Base-by-base conservation (phyloP, 2,797 vertebrate species). In the Aeoliscus strigatus region DNA sequence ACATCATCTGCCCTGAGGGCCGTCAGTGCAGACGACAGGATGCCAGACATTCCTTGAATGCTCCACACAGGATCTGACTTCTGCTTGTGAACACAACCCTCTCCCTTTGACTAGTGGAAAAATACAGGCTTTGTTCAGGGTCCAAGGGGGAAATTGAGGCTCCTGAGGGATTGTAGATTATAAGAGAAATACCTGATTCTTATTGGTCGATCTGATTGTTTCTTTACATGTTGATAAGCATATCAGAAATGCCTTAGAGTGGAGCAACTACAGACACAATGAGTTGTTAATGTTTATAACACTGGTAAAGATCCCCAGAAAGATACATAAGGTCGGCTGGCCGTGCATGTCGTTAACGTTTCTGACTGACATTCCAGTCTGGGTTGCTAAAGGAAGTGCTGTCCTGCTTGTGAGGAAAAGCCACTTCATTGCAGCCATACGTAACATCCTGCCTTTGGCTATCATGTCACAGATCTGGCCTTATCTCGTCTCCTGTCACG, bases 21-120 rank as follows among this genome's bases (percentile, higher is more conserved):
- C 51, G 63, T 10, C 52, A 10, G 51, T 43, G 45, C 29, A 51
- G 55, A 61, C 62, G 68, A 64, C 51, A 48, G 72, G 73, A 82
- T 81, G 70, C 78, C 79, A 65, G 28, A 55, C 77, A 87, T 85
- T 84, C 77, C 74, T 73, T n/a, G 51, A 75, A 78, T 80, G 66
- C 66, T 75, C 66, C 60, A 73, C 70, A 69, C 62, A 70, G 75
- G 79, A 76, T 83, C 80, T 77, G 37, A 59, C 66, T 66, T 56
- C 76, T 66, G 67, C 72, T 60, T 76, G 75, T 47, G 75, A 83
- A 78, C 78, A 51, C 67, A 66, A 55, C 40, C 51, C 1, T 27
- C 27, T 10, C 26, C 35, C 73, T 60, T 54, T 10, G 28, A 49
- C 4, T 45, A 84, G 73, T 84, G 84, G 81, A 85, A 84, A 85